Percentiles rank a stretch among this genome's conserved stretches.
phyloP scores from a whole-genome alignment of 2,888 invertebrate genomes.

The Sylvicola cinctus region DNA sequence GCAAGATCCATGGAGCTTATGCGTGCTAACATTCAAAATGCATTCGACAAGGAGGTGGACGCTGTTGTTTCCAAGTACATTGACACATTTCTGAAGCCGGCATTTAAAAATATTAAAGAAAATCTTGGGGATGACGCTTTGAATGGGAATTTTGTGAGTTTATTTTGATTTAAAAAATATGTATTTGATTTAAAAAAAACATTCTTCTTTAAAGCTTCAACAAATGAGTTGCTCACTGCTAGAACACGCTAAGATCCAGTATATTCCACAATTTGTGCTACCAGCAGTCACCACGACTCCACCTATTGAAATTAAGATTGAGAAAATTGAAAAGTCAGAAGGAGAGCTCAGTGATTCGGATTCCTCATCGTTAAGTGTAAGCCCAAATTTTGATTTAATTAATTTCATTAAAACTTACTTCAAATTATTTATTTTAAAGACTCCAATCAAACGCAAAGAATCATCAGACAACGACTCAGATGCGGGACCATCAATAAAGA shows the following conservation, averaged over 20 bases:
- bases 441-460: conserved; percentile 4
- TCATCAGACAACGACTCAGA: not conserved
- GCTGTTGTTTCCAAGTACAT: conserved; percentile 35
- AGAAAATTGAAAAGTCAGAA: too few relatives aligned
- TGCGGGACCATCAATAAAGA: not conserved
- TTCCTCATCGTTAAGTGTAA: too few relatives aligned
- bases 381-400: too few relatives aligned
- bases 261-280: conserved; percentile 13
- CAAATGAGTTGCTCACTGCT: conserved; percentile 23
- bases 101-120: conserved; percentile 36
- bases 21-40: conserved; percentile 35
- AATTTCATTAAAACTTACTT: too few relatives aligned
- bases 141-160: conserved; percentile 32
- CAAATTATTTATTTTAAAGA: not conserved
- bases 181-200: too few relatives aligned
- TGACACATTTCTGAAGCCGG: conserved; percentile 37
- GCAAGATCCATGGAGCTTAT: conserved; percentile 34
- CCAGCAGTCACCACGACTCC: too few relatives aligned
- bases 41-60: conserved; percentile 38
- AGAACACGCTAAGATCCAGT: conserved; percentile 23
- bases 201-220: conserved; percentile 16
- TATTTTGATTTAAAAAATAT: too few relatives aligned
- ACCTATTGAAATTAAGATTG: too few relatives aligned
- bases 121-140: conserved; percentile 35
- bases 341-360: too few relatives aligned